phyloP scores from a whole-genome alignment of 2,888 invertebrate species.

The Ditylenchus weischeri region DNA sequence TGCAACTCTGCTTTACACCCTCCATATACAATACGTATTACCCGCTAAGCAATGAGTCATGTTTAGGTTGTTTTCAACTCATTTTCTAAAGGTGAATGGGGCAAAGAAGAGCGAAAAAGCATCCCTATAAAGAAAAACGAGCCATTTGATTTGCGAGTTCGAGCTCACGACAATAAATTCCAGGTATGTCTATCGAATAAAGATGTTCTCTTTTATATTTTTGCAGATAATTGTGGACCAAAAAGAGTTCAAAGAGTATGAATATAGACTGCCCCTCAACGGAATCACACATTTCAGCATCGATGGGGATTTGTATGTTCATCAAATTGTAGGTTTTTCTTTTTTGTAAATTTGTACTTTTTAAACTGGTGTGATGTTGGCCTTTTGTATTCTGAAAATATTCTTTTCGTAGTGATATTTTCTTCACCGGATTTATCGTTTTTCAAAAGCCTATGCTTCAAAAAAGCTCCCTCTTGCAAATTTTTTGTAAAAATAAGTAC shows the following conservation, averaged over 20 bases:
- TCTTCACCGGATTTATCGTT: background rate
- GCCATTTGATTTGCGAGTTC: conserved; percentile 54
- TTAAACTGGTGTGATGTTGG: background rate
- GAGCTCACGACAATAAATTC: conserved; percentile 50
- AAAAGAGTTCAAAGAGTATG: conserved; percentile 57
- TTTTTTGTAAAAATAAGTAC: too few relatives aligned
- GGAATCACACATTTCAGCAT: conserved; percentile 55
- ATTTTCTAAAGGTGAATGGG: conserved; percentile 57
- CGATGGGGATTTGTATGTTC: conserved; percentile 52
- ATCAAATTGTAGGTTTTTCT: conserved; percentile 35
- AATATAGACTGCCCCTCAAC: conserved; percentile 54
- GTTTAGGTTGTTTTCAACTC: conserved; percentile 51
- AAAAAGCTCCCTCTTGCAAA: too few relatives aligned
- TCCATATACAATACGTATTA: too few relatives aligned
- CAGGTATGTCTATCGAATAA: background rate
- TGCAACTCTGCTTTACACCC: too few relatives aligned
- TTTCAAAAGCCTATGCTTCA: background rate
- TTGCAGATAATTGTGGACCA: conserved; percentile 55
- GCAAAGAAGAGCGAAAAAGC: conserved; percentile 56
- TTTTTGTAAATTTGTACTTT: too few relatives aligned
- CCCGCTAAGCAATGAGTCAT: background rate
- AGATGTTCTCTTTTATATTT: background rate
- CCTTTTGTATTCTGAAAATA: too few relatives aligned
- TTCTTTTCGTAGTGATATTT: too few relatives aligned
- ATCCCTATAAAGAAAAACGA: conserved; percentile 56